These are phyloP conservation scores for Seladonia tumulorum DNA, from an alignment of 2,888 invertebrate genomes.

Conservation along the genomic window DNA sequence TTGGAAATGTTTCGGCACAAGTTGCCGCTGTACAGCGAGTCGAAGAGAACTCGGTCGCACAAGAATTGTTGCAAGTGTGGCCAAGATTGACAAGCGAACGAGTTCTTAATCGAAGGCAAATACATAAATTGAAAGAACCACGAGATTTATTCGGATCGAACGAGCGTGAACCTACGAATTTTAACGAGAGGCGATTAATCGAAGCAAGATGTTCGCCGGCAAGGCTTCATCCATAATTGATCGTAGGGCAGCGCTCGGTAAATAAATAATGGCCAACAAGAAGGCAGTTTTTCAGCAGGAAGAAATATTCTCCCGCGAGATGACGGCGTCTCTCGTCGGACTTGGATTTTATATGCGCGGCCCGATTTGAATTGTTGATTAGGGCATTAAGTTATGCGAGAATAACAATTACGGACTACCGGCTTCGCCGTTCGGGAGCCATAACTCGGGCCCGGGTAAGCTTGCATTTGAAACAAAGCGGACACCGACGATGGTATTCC, in stretches of 20 bases:
- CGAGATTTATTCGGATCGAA: neutral
- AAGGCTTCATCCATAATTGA: conserved; percentile 66
- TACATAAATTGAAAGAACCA: neutral
- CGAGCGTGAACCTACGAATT: conserved; percentile 11
- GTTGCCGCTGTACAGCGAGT: too few species aligned
- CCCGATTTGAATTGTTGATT: conserved; percentile 74
- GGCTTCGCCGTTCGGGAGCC: conserved; percentile 25
- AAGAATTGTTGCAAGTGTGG: neutral
- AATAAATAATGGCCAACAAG: conserved; percentile 60
- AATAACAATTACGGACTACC: conserved; percentile 62
- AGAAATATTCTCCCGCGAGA: conserved; percentile 36
- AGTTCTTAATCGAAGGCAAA: neutral
- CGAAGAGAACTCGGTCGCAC: too few species aligned
- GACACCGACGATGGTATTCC: conserved; percentile 17
- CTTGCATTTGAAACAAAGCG: conserved; percentile 37
- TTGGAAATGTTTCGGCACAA: neutral
- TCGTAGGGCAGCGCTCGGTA: conserved; percentile 39
- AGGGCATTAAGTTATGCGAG: conserved; percentile 70
- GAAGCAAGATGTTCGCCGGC: neutral
- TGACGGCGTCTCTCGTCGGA: conserved; percentile 54
- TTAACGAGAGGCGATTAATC: neutral
- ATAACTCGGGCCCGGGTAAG: conserved; percentile 17
- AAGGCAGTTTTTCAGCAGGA: conserved; percentile 41
- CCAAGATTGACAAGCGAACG: neutral
- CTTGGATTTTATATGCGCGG: conserved; percentile 64